Evolutionary conservation across 2,113 vertebrate genomes (phyloP), one percentile per base, ranked within the genome.

Genomic region (Chaetorhynchus papuensis): DNA sequence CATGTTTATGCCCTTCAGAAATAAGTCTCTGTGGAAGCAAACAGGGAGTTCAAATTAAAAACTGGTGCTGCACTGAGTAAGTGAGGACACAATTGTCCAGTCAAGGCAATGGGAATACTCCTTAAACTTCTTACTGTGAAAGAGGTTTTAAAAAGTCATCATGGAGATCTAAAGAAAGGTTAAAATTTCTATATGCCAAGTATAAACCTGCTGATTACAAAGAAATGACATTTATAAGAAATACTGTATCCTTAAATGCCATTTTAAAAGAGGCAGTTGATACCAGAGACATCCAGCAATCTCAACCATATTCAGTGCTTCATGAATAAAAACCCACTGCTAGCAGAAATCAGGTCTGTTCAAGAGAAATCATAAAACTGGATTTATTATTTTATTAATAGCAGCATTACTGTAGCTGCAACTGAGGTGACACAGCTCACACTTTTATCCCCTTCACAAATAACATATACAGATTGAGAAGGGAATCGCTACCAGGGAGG

Each of bases 311-410:
- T 93, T 83, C 83, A 78, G 59, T 39, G 45, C 47, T 90, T 93
- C 85, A 85, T 35, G 59, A 96, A 94, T 91, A 65, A 95, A 95
- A 95, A 28, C 7, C 9, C 42, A 87, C n/a, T 41, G 63, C 75
- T 33, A 78, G 64, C n/a, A 95, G 76, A 92, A 93, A 96, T 88
- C 78, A 85, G 42, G 10, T 63, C 90, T 93, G 50, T 66, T 93
- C 78, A 95, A 53, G 13, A 80, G 66, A 86, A 56, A 91, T n/a
- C 8, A 89, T 85, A 88, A 88, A 91, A 77, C 18, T 77, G 50
- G 59, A 85, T 94, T 95, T 96, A 87, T 95, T 87, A 85, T 86
- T 97, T 94, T 88, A 95, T 91, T 91, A 95, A 91, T 45, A 96
- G 70, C 49, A 69, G 87, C 31, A 87, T 77, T 87, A 87, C 89